A percentile compares a stretch with the other conserved stretches of the same genome.
Evolutionary conservation across 2,888 invertebrate genomes (phyloP).

Genomic region (Eueremaeus valkanovi): DNA sequence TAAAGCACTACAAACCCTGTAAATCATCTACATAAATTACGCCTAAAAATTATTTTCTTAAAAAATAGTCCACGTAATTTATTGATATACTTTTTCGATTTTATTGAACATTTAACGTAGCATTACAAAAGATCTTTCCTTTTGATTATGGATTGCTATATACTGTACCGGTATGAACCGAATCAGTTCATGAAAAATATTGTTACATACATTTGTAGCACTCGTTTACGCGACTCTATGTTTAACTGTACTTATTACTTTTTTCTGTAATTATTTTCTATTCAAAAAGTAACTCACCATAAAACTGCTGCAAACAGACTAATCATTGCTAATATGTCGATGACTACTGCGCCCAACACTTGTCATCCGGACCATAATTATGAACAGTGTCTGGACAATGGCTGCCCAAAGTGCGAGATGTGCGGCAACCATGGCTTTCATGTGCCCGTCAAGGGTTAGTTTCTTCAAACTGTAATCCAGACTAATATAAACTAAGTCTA

Average conservation of each 20-base stretch:
- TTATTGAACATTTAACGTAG: not conserved
- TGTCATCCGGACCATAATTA: too few relatives aligned
- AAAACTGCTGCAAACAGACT: not conserved
- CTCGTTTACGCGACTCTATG: too few relatives aligned
- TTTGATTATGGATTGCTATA: not conserved
- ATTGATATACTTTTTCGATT: not conserved
- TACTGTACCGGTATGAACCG: too few relatives aligned
- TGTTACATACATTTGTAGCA: not conserved
- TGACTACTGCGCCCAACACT: too few relatives aligned
- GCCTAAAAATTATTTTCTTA: too few relatives aligned
- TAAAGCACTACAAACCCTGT: too few relatives aligned
- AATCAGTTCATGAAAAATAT: not conserved
- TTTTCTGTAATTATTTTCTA: too few relatives aligned
- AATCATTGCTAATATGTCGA: too few relatives aligned
- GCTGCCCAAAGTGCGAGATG: slow-evolving; percentile 32
- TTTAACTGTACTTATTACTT: too few relatives aligned
- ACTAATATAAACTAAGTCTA: too few relatives aligned
- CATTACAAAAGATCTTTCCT: not conserved
- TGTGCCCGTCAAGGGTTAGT: slow-evolving; percentile 38
- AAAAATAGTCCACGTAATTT: not conserved
- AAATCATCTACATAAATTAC: too few relatives aligned
- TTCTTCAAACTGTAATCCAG: not conserved
- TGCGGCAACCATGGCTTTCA: slow-evolving; percentile 38
- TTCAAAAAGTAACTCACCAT: not conserved
- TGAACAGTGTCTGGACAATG: not conserved